Evolutionary conservation across 2,888 invertebrate species (phyloP).

Genomic region (Abscondita cerata): DNA sequence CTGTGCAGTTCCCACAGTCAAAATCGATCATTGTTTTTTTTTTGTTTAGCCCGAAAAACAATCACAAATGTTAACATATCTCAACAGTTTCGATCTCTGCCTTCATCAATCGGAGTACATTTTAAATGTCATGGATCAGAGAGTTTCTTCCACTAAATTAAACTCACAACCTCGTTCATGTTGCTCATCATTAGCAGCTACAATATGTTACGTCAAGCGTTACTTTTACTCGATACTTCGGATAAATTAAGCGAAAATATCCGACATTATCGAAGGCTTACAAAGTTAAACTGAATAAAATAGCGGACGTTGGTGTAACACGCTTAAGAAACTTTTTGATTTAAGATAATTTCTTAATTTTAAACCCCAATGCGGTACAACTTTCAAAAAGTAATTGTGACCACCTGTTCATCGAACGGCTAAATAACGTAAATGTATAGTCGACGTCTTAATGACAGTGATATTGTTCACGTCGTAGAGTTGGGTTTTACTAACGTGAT

Average conservation of each 20-base stretch:
- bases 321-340: too few relatives aligned
- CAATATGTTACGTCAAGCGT: slow-evolving; percentile 29
- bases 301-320: too few relatives aligned
- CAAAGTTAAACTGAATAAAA: slow-evolving; percentile 8
- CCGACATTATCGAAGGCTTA: slow-evolving; percentile 6
- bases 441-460: too few relatives aligned
- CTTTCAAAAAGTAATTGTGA: too few relatives aligned
- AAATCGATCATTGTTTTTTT: neutral
- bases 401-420: too few relatives aligned
- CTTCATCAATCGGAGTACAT: slow-evolving; percentile 14
- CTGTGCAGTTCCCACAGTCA: neutral
- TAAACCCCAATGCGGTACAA: too few relatives aligned
- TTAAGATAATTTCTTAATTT: too few relatives aligned
- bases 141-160: slow-evolving; percentile 34
- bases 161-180: slow-evolving; percentile 29
- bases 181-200: slow-evolving; percentile 35
- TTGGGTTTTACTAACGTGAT: too few relatives aligned
- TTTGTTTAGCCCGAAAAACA: neutral
- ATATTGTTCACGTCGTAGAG: too few relatives aligned
- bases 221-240: slow-evolving; percentile 11
- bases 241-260: slow-evolving; percentile 25
- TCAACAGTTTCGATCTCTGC: neutral
- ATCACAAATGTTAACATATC: neutral
- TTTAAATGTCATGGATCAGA: slow-evolving; percentile 23
- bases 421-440: too few relatives aligned